Evolutionary conservation across 2,888 invertebrate genomes (phyloP).

Genomic region (Meloe dianella): DNA sequence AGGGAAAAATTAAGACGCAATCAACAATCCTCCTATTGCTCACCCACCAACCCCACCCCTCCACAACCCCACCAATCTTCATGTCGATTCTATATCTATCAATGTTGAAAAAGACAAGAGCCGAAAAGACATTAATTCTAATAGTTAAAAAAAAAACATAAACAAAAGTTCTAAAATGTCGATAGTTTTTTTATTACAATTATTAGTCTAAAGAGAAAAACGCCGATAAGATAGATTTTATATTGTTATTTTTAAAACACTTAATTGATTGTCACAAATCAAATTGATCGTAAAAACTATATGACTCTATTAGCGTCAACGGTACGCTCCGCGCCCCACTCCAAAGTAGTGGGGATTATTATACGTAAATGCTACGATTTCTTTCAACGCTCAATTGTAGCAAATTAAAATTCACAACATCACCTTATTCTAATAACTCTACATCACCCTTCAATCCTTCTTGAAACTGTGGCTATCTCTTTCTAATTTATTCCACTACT

Average conservation of each 20-base stretch:
- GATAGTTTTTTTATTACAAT: not conserved
- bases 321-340: not conserved
- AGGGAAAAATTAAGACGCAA: slow-evolving; percentile 2
- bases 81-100: not conserved
- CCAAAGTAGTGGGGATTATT: not conserved
- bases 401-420: not conserved
- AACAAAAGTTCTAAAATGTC: slow-evolving; percentile 22
- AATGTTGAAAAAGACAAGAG: not conserved
- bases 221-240: not conserved
- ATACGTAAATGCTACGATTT: too few relatives aligned
- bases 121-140: not conserved
- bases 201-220: not conserved
- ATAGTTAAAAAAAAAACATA: not conserved
- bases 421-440: not conserved
- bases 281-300: slow-evolving; percentile 8
- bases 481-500: not conserved
- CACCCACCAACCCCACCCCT: too few relatives aligned
- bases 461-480: not conserved
- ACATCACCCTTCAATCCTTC: not conserved
- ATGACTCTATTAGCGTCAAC: not conserved
- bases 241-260: not conserved
- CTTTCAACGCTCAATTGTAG: not conserved
- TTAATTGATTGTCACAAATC: slow-evolving; percentile 16
- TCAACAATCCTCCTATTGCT: not conserved
- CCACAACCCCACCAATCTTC: too few relatives aligned